A percentile compares a stretch with the other conserved stretches of the same genome.
phyloP scores from a whole-genome alignment of 2,797 vertebrate genomes.

The Centropyge bicolor region DNA sequence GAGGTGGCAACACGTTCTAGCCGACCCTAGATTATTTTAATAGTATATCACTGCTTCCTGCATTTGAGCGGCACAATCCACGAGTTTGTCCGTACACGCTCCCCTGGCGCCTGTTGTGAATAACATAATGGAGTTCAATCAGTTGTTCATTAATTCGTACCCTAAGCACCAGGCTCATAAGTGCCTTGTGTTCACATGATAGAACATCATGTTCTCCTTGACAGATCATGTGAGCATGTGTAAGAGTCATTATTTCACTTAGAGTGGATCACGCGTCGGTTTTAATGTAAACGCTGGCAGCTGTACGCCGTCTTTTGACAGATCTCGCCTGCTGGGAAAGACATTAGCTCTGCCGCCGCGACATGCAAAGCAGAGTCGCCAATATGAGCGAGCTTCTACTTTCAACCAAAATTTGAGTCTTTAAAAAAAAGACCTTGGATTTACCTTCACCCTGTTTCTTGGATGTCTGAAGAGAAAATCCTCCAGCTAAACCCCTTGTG shows the following conservation, averaged over 20 bases:
- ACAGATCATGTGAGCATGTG: constrained; percentile 10
- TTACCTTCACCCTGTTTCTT: constrained; percentile 36
- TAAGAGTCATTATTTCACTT: constrained; percentile 39
- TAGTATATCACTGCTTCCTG: constrained; percentile 11
- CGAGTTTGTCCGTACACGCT: constrained; percentile 22
- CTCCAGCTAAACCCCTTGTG: constrained; percentile 49
- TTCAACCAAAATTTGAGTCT: constrained; percentile 15
- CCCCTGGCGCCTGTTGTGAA: constrained; percentile 28
- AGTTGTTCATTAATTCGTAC: constrained; percentile 51
- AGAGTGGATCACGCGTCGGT: neutral
- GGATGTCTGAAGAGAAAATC: constrained; percentile 54
- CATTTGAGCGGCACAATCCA: constrained; percentile 12
- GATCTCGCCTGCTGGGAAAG: constrained; percentile 5
- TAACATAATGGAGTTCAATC: constrained; percentile 48
- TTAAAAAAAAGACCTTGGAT: constrained; percentile 33
- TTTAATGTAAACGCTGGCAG: constrained; percentile 27
- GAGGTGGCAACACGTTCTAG: neutral
- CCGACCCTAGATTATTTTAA: neutral
- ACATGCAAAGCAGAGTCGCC: constrained; percentile 8
- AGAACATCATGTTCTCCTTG: constrained; percentile 31
- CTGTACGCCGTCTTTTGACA: neutral
- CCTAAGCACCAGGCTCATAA: constrained; percentile 27
- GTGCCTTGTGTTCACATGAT: constrained; percentile 34
- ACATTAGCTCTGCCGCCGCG: constrained; percentile 5
- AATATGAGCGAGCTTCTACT: neutral